These are phyloP conservation scores for Bufotes viridis DNA, from an alignment of 2,797 vertebrate species.

Conservation along the genomic window DNA sequence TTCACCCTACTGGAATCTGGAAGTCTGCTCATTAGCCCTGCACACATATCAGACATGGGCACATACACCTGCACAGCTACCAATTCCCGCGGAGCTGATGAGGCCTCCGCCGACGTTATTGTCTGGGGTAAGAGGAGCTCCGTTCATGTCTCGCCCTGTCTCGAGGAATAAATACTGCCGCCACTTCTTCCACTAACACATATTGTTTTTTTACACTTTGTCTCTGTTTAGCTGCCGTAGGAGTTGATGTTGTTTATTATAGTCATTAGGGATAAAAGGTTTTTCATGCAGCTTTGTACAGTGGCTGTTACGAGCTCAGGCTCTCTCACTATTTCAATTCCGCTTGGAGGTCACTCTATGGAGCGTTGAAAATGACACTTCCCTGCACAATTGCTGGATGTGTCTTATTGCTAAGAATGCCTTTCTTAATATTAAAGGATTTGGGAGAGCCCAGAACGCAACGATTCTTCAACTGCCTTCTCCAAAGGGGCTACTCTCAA, in stretches of 20 bases:
- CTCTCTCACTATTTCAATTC: constrained; percentile 10
- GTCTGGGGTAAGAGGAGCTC: constrained; percentile 86
- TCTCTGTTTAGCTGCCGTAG: constrained; percentile 3
- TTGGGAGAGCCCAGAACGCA: not conserved
- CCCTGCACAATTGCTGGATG: not conserved
- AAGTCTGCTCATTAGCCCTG: constrained; percentile 91
- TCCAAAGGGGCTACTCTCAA: not conserved
- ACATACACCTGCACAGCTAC: constrained; percentile 94
- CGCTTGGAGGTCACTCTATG: constrained; percentile 23
- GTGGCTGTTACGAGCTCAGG: not conserved
- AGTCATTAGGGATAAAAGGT: constrained; percentile 22
- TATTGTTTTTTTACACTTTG: constrained; percentile 13
- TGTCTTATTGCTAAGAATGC: not conserved
- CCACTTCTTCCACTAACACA: not conserved
- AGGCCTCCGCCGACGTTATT: constrained; percentile 89
- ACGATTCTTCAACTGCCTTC: not conserved
- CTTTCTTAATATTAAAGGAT: not conserved
- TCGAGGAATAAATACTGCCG: not conserved
- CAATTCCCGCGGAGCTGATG: constrained; percentile 94
- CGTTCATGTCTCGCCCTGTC: not conserved
- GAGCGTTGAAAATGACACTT: constrained; percentile 1
- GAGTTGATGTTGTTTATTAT: constrained; percentile 26
- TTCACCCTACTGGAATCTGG: constrained; percentile 96
- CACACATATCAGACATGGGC: constrained; percentile 87
- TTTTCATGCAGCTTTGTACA: not conserved